Evolutionary conservation across 2,888 invertebrate species (phyloP), one percentile per base, ranked within the genome.

Genomic region (Lithosia quadra): DNA sequence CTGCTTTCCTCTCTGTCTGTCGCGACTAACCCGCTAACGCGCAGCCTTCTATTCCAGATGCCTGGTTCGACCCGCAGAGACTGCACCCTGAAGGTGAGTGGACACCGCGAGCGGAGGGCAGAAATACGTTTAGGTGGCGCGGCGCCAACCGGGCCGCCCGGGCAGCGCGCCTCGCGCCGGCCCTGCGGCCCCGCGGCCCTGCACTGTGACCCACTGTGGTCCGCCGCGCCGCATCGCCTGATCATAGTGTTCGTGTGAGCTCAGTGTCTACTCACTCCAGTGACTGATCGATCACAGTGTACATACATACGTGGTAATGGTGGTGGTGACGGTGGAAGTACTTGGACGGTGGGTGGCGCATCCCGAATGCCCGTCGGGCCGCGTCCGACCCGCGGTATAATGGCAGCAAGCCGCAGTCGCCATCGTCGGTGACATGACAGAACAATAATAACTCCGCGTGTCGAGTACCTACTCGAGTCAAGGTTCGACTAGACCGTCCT

Each of bases 21-120:
- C 93, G 94, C 94, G 88, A 95, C 95, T 94, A 94, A 95, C 94
- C 92, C 93, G 93, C 94, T 95, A 94, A 94, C 94, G 88, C 93
- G 91, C 92, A 89, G 92, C 92, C 92, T 93, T 96, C 95, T 95
- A 95, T 97, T 98, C 88, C 97, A 98, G 98, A 98, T 97, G 97
- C 98, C 95, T 98, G 98, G 98, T 98, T 98, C 96, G 97, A 98
- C 94, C 98, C 98, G 89, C 97, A 98, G 95, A 97, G 97, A 95
- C 97, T 98, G 95, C 97, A 98, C 95, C 98, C 98, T 84, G 97
- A 96, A 97, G 98, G 98, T 98, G 97, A 97, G 97, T 96, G 86
- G 76, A 81, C 76, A 76, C 74, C 81, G 83, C 74, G 80, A 79
- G 80, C 76, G 80, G 82, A 79, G 76, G 78, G 88, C 90, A 84